Conservation (phyloP, 2,888 invertebrate genomes). For the Hymenopus coronatus region DNA sequence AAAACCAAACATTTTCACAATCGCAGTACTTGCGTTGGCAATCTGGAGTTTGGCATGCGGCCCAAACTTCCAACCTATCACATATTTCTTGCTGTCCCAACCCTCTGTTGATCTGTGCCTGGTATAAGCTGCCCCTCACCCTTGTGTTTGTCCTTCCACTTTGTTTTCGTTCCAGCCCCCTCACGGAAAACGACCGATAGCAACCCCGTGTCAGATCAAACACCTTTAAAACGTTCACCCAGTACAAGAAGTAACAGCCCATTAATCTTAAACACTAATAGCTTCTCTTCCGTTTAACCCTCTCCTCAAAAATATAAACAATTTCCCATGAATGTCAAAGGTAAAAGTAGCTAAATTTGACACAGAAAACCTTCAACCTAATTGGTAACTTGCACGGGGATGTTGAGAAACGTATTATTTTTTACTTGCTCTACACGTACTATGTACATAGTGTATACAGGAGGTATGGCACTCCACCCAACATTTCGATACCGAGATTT, state of each 20-base stretch:
- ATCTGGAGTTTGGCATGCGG: neutral
- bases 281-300: neutral
- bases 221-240: neutral
- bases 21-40: neutral
- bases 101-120: neutral
- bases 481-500: too few species aligned
- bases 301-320: neutral
- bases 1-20: neutral
- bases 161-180: neutral
- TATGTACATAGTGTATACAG: too few species aligned
- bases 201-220: neutral
- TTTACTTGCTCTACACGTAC: too few species aligned
- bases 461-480: too few species aligned
- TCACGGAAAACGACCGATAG: neutral
- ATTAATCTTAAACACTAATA: neutral
- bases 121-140: neutral
- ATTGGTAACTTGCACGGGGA: too few species aligned
- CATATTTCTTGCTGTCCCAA: neutral
- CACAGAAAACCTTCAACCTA: too few species aligned
- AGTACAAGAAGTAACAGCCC: neutral
- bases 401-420: too few species aligned
- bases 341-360: too few species aligned
- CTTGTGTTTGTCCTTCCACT: neutral
- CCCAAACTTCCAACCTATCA: neutral
- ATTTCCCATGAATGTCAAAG: too few species aligned